phyloP scores from a whole-genome alignment of 2,797 vertebrate genomes.

The Anguilla obscura region DNA sequence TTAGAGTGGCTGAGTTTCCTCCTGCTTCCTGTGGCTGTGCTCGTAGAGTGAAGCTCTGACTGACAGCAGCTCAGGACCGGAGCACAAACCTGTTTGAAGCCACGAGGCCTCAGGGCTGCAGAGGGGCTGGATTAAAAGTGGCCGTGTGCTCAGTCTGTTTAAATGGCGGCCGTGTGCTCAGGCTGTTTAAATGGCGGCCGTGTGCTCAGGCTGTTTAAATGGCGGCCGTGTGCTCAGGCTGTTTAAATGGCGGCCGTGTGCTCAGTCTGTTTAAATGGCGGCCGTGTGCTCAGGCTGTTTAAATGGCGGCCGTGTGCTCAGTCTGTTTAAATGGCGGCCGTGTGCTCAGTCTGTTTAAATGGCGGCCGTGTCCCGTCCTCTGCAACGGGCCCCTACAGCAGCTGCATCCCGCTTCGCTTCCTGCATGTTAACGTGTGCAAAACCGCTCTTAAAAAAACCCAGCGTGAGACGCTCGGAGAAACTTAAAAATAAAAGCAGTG shows the following conservation, averaged over 20 bases:
- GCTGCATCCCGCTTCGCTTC: constrained; percentile 24
- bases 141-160: too few species aligned
- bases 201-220: too few species aligned
- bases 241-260: too few species aligned
- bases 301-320: background rate
- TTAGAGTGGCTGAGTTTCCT: background rate
- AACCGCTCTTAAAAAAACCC: constrained; percentile 37
- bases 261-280: too few species aligned
- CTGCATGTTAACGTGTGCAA: constrained; percentile 32
- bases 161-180: too few species aligned
- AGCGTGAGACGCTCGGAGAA: constrained; percentile 40
- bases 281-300: too few species aligned
- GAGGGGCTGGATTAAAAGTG: constrained; percentile 16
- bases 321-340: constrained; percentile 27
- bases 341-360: background rate
- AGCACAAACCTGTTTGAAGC: background rate
- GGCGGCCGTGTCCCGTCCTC: background rate
- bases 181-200: too few species aligned
- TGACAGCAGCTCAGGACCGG: background rate
- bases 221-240: too few species aligned
- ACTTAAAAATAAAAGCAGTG: constrained; percentile 38
- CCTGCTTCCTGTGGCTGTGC: background rate
- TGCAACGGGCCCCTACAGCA: background rate
- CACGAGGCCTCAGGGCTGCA: background rate
- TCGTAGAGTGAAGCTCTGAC: background rate